A percentile compares a stretch with the other conserved stretches of the same genome.
Evolutionary conservation across 2,797 vertebrate genomes (phyloP).

Genomic region (Danio choprae): DNA sequence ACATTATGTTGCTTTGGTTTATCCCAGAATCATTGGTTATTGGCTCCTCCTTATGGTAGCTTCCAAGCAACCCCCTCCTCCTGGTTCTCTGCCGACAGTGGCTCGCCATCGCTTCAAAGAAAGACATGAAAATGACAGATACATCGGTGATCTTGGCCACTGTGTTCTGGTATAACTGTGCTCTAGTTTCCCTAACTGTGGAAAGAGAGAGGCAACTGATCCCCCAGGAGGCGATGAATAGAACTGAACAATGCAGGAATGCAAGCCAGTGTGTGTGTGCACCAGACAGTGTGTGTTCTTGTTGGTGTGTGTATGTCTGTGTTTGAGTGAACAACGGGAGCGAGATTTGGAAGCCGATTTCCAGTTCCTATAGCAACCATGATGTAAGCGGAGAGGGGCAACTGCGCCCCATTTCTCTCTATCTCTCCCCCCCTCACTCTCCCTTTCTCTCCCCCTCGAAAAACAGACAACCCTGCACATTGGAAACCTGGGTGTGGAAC

Average conservation of each 20-base stretch:
- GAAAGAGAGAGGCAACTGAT: slow-evolving; percentile 45
- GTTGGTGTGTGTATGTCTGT: slow-evolving; percentile 53
- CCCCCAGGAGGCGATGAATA: slow-evolving; percentile 44
- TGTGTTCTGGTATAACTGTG: slow-evolving; percentile 4
- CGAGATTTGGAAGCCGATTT: slow-evolving; percentile 66
- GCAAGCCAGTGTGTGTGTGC: slow-evolving; percentile 40
- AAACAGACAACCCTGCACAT: slow-evolving; percentile 56
- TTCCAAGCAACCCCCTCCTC: slow-evolving; percentile 35
- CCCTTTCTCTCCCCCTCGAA: slow-evolving; percentile 53
- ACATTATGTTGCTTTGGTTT: slow-evolving; percentile 61
- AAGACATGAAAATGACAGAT: slow-evolving; percentile 28
- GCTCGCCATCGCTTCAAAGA: slow-evolving; percentile 30
- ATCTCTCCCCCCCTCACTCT: slow-evolving; percentile 32
- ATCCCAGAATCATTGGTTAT: slow-evolving; percentile 50
- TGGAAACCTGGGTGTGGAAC: slow-evolving; percentile 58
- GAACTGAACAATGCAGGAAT: slow-evolving; percentile 51
- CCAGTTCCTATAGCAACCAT: slow-evolving; percentile 69
- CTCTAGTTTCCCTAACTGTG: slow-evolving; percentile 47
- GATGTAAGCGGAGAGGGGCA: slow-evolving; percentile 64
- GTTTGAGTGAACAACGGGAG: slow-evolving; percentile 57
- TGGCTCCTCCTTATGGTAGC: slow-evolving; percentile 9
- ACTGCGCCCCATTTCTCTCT: slow-evolving; percentile 47
- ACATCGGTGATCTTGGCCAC: slow-evolving; percentile 20
- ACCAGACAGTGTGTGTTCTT: slow-evolving; percentile 40
- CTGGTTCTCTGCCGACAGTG: slow-evolving; percentile 1